These are phyloP conservation scores for Lutjanus erythropterus DNA, from an alignment of 2,113 vertebrate genomes.

Conservation along the genomic window DNA sequence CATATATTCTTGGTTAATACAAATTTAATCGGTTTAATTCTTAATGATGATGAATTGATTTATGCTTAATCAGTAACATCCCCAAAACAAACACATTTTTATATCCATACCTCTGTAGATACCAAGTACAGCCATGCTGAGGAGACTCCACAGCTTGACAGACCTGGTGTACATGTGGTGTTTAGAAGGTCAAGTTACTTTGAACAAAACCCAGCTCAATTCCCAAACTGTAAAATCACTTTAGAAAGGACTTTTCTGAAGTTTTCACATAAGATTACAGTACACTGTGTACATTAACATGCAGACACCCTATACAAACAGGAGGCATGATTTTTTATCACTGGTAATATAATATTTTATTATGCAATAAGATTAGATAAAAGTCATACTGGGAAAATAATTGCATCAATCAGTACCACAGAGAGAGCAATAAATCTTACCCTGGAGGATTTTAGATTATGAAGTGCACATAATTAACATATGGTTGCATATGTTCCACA, in stretches of 20 bases:
- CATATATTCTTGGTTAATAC: too few relatives aligned
- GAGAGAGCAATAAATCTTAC: neutral
- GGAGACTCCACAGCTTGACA: too few relatives aligned
- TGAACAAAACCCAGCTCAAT: neutral
- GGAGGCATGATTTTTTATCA: neutral
- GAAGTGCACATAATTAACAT: neutral
- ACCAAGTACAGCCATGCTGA: too few relatives aligned
- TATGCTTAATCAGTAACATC: too few relatives aligned
- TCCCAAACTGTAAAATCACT: neutral
- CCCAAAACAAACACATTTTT: too few relatives aligned
- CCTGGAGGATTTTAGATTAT: neutral
- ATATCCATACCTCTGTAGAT: too few relatives aligned
- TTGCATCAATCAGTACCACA: neutral
- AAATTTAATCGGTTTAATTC: too few relatives aligned
- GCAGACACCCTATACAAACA: neutral
- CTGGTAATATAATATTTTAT: neutral
- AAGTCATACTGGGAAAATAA: neutral
- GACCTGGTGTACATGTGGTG: too few relatives aligned
- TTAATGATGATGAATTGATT: too few relatives aligned
- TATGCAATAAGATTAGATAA: slow-evolving; percentile 7
- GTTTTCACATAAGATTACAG: too few relatives aligned
- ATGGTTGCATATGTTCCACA: neutral
- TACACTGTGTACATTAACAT: neutral
- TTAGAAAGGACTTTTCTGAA: too few relatives aligned
- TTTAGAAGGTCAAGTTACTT: too few relatives aligned